Evolutionary conservation across 2,888 invertebrate genomes (phyloP).

Genomic region (Acleris emargana): DNA sequence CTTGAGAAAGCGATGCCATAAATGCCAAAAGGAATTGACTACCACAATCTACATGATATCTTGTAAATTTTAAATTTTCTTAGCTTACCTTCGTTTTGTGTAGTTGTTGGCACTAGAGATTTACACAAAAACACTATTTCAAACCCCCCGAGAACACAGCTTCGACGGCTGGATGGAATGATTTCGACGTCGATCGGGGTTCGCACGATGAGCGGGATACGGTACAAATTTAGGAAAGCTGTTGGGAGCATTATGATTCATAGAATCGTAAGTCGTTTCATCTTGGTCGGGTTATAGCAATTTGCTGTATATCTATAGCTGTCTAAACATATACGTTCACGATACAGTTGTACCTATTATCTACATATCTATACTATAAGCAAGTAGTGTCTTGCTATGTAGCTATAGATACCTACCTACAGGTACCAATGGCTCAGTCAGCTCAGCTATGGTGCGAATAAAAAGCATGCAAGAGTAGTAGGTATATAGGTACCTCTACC

Average conservation of each 20-base stretch:
- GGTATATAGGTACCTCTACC: too few species aligned
- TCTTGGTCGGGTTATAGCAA: slow-evolving; percentile 69
- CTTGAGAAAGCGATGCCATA: slow-evolving; percentile 83
- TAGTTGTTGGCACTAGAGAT: slow-evolving; percentile 80
- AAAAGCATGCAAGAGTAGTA: slow-evolving; percentile 5
- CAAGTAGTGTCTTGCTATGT: too few species aligned
- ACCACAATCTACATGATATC: slow-evolving; percentile 59
- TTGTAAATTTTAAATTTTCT: slow-evolving; percentile 50
- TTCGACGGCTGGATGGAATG: slow-evolving; percentile 84
- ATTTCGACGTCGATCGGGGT: slow-evolving; percentile 80
- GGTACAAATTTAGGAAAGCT: slow-evolving; percentile 60
- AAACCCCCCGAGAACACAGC: slow-evolving; percentile 82
- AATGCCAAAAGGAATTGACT: slow-evolving; percentile 74
- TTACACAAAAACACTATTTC: slow-evolving; percentile 79
- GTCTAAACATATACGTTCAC: slow-evolving; percentile 47
- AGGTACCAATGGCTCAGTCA: neutral
- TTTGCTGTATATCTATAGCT: slow-evolving; percentile 58
- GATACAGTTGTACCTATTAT: slow-evolving; percentile 43
- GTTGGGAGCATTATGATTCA: slow-evolving; percentile 47
- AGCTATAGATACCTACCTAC: neutral
- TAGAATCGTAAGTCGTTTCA: slow-evolving; percentile 51
- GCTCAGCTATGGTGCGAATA: slow-evolving; percentile 17
- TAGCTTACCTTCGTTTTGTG: slow-evolving; percentile 76
- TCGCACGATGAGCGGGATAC: slow-evolving; percentile 73
- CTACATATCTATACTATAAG: slow-evolving; percentile 35